phyloP scores from a whole-genome alignment of 2,888 invertebrate genomes.

The Plutella xylostella region DNA sequence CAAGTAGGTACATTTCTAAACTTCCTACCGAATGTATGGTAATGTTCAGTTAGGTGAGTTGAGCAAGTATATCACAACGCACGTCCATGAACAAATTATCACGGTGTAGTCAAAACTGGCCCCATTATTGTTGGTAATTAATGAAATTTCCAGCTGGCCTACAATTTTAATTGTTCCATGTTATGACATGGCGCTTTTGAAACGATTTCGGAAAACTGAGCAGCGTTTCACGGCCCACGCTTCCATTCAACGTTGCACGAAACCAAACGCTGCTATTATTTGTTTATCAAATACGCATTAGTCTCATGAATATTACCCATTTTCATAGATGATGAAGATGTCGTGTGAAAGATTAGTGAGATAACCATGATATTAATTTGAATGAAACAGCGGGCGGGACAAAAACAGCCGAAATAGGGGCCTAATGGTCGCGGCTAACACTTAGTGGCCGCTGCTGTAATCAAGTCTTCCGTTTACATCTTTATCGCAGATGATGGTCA shows the following conservation, averaged over 20 bases:
- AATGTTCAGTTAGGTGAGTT: conserved; percentile 29
- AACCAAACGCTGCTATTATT: conserved; percentile 32
- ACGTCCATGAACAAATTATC: conserved; percentile 49
- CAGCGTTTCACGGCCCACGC: conserved; percentile 51
- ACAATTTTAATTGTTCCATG: conserved; percentile 63
- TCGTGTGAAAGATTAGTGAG: conserved; percentile 56
- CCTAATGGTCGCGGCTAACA: background rate
- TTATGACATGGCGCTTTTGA: conserved; percentile 62
- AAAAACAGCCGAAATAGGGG: background rate
- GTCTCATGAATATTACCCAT: conserved; percentile 34
- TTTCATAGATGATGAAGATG: conserved; percentile 54
- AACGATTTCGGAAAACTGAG: conserved; percentile 58
- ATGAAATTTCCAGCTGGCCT: conserved; percentile 65
- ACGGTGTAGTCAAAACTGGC: conserved; percentile 48
- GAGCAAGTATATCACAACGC: too few relatives aligned
- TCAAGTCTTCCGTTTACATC: conserved; percentile 1
- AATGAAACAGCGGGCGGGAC: conserved; percentile 30
- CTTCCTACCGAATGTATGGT: background rate
- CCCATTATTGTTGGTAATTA: conserved; percentile 56
- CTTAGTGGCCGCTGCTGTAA: background rate
- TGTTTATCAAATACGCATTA: conserved; percentile 67
- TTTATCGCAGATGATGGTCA: background rate
- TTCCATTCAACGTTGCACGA: conserved; percentile 26
- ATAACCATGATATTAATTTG: conserved; percentile 59
- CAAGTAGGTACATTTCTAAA: too few relatives aligned